Evolutionary conservation across 2,888 invertebrate species (phyloP), one percentile per base, ranked within the genome.

Genomic region (Pedicia rivosa): DNA sequence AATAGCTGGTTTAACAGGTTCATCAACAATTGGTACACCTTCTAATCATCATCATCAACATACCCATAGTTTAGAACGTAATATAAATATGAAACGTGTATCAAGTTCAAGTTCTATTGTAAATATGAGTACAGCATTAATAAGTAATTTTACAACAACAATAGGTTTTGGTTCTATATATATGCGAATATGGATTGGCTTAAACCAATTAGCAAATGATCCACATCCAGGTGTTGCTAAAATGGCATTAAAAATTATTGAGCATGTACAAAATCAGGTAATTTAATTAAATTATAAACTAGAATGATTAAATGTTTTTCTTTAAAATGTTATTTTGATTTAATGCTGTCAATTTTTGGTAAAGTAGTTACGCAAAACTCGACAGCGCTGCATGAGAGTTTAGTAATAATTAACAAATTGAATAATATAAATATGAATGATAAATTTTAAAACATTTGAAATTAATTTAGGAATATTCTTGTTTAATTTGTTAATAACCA

Each of bases 121-220:
- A 44, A 73, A 70, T 48, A 57, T 71, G 51, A 33, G 28, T 45
- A 37, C 38, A 12, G 36, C 43, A 25, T 52, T 37, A 50, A 52
- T 24, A 27, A 33, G 37, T 30, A 40, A 35, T 20, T 22, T 30
- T 36, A 10, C 10, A 2, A 15, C 37, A 19, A 41, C 38, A 16
- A 44, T 45, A 13, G 46, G 46, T 8, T 44, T 47, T 28, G 43
- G 45, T 22, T 82, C 84, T 10, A 78, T 92, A 38, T 91, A 91
- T 62, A 77, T 78, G 62, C 84, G 84, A 61, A 69, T 95, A 39
- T 97, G 94, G 94, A 69, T 73, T 47, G 77, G 81, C 14, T 66
- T 97, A 46, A 66, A 74, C 42, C 66, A 72, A 40, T 70, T 94
- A 50, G 74, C 84, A 40, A 68, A 71, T 42, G 97, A 98, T 68